phyloP scores from a whole-genome alignment of 2,113 vertebrate species.

The Osmerus mordax region DNA sequence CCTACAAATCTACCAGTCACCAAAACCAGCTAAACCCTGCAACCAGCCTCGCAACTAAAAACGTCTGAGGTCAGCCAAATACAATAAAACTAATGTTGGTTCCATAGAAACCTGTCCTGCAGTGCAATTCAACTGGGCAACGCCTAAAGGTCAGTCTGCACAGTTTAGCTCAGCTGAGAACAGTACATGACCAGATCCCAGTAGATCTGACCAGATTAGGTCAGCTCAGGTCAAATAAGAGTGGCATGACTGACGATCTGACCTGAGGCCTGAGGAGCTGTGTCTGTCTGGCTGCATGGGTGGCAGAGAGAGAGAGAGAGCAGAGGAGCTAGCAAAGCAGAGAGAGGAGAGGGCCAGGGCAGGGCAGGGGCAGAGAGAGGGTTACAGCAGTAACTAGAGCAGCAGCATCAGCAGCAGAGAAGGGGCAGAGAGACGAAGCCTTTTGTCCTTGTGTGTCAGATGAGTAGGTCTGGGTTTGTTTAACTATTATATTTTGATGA shows the following conservation, averaged over 20 bases:
- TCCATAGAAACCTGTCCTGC: neutral
- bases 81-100: too few species aligned
- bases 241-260: slow-evolving; percentile 36
- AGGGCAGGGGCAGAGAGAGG: slow-evolving; percentile 4
- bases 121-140: neutral
- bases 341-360: slow-evolving; percentile 30
- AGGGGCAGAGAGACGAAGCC: slow-evolving; percentile 35
- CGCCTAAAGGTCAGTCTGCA: neutral
- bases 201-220: neutral
- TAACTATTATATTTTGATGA: neutral
- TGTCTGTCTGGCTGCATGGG: slow-evolving; percentile 39
- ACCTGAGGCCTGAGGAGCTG: slow-evolving; percentile 51
- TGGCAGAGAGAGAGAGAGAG: slow-evolving; percentile 13
- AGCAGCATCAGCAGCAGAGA: neutral
- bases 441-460: slow-evolving; percentile 69
- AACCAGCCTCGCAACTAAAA: neutral
- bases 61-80: neutral
- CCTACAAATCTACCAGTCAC: slow-evolving; percentile 57
- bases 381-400: slow-evolving; percentile 25
- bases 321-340: slow-evolving; percentile 20
- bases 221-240: neutral
- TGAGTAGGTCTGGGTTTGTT: slow-evolving; percentile 3
- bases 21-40: slow-evolving; percentile 38
- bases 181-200: neutral
- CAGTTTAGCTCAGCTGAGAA: slow-evolving; percentile 1